phyloP scores from a whole-genome alignment of 2,888 invertebrate species.

The Drosophila basisetae region DNA sequence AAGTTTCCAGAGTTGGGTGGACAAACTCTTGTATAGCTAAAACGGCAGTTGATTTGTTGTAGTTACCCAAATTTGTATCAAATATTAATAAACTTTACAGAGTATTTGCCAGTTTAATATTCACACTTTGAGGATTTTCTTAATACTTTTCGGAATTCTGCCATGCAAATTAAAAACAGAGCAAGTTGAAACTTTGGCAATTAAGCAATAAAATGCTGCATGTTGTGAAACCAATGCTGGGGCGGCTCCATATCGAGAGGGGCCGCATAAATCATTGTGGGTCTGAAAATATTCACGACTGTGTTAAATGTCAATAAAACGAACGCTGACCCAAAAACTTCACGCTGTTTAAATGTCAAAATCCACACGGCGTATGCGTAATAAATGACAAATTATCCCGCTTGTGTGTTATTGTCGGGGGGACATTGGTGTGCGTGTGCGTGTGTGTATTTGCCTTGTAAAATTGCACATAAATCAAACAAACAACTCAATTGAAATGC shows the following conservation, averaged over 20 bases:
- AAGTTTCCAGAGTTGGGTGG: not conserved
- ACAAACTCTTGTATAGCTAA: not conserved
- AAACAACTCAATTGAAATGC: constrained; percentile 76
- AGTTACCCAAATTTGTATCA: not conserved
- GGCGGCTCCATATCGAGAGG: not conserved
- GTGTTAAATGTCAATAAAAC: constrained; percentile 76
- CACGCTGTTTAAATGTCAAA: constrained; percentile 68
- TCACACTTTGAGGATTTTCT: not conserved
- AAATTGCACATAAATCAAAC: constrained; percentile 77
- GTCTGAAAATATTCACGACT: constrained; percentile 40
- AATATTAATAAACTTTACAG: constrained; percentile 14
- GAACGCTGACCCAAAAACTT: constrained; percentile 47
- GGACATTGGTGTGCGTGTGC: not conserved
- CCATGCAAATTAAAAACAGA: constrained; percentile 29
- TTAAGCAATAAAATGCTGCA: constrained; percentile 51
- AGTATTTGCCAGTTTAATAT: constrained; percentile 10
- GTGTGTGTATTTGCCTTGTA: constrained; percentile 59
- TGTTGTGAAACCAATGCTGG: constrained; percentile 17
- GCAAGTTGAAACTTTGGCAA: constrained; percentile 44
- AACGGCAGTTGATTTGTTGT: not conserved
- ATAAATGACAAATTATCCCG: constrained; percentile 70
- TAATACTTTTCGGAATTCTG: not conserved
- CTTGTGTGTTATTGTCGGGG: constrained; percentile 4
- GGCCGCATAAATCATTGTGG: constrained; percentile 35
- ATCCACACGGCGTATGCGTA: constrained; percentile 68